Conservation (phyloP, 53 echinoderm and acorn worm genomes). For the Echinarachnius parma region DNA sequence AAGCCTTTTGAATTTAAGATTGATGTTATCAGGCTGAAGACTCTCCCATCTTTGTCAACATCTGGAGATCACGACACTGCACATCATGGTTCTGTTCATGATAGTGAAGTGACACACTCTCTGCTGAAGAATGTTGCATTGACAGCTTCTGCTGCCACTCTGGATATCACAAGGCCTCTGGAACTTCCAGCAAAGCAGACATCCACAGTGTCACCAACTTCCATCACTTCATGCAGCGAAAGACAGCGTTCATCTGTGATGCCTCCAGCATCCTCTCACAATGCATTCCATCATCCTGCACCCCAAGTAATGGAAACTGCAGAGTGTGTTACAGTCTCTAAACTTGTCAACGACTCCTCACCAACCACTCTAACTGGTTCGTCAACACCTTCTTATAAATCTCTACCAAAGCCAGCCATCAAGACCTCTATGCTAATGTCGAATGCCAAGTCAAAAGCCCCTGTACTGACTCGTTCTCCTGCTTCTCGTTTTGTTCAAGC, state of each 20-base stretch:
- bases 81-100: slow-evolving; percentile 16
- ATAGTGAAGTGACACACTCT: slow-evolving; percentile 15
- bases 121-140: slow-evolving; percentile 38
- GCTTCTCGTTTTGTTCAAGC: slow-evolving; percentile 32
- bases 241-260: slow-evolving; percentile 23
- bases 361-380: background rate
- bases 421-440: slow-evolving; percentile 18
- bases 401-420: slow-evolving; percentile 29
- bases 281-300: slow-evolving; percentile 7
- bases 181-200: slow-evolving; percentile 31
- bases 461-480: slow-evolving; percentile 28
- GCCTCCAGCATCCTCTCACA: slow-evolving; percentile 15
- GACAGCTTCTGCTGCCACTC: slow-evolving; percentile 58
- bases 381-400: background rate
- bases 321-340: slow-evolving; percentile 14
- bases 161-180: slow-evolving; percentile 45
- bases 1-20: slow-evolving; percentile 94
- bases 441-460: background rate
- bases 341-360: background rate
- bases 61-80: slow-evolving; percentile 38
- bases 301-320: background rate
- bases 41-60: slow-evolving; percentile 73
- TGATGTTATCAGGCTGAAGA: slow-evolving; percentile 82
- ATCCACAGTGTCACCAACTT: slow-evolving; percentile 17
- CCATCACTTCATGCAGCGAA: slow-evolving; percentile 11